Evolutionary conservation across 2,113 vertebrate genomes (phyloP).

Genomic region (Azemiops feae): DNA sequence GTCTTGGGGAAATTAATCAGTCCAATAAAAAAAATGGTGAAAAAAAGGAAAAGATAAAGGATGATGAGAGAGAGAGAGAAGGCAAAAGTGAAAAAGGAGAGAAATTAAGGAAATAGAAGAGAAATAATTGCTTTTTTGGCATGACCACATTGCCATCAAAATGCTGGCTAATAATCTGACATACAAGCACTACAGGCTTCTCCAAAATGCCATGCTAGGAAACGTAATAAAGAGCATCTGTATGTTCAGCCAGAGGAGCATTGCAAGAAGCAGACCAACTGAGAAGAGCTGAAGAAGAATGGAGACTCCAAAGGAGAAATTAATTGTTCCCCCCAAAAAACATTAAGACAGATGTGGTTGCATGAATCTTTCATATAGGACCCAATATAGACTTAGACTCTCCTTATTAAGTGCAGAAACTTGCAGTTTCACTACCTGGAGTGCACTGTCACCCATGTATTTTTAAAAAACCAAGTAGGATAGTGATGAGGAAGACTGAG

Average conservation of each 20-base stretch:
- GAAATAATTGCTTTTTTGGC: not conserved
- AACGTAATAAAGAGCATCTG: not conserved
- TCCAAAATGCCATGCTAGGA: not conserved
- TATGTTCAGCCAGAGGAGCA: not conserved
- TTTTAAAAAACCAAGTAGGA: not conserved
- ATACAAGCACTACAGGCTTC: not conserved
- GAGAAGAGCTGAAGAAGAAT: not conserved
- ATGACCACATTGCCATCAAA: not conserved
- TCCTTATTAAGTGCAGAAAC: not conserved
- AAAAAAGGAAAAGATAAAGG: constrained; percentile 1
- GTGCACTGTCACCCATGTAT: not conserved
- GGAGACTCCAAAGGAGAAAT: not conserved
- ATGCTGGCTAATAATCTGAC: not conserved
- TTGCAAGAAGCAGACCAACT: not conserved
- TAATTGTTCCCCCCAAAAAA: not conserved
- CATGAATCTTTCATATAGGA: not conserved
- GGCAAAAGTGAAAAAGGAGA: not conserved
- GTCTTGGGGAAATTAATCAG: not conserved
- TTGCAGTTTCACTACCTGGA: not conserved
- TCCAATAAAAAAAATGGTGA: not conserved
- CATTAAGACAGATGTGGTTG: not conserved
- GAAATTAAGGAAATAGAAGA: constrained; percentile 2
- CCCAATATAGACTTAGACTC: not conserved
- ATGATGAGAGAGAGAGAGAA: not conserved
- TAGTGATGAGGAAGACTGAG: not conserved